Evolutionary conservation across 2,888 invertebrate genomes (phyloP), one percentile per base, ranked within the genome.

Genomic region (Linnaemya vulpina): DNA sequence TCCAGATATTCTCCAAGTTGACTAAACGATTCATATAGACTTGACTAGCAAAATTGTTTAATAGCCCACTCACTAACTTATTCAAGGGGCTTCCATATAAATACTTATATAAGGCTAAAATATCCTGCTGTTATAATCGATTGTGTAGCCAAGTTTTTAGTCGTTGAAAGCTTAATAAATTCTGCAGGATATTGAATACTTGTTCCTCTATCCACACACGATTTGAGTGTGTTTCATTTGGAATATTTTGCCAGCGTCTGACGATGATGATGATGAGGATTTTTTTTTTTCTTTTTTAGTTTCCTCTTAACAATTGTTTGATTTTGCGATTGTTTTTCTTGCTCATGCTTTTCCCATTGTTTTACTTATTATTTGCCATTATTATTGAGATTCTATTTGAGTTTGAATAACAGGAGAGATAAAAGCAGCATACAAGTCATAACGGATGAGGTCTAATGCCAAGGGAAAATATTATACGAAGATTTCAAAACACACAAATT

Each of bases 361-460:
- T 65, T 76, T 30, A 71, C 63, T 17, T 71, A 71, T 82, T 76
- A 82, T 82, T 82, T 82, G 76, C 76, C 62, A 49, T 76, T 82
- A 81, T 53, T 68, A 82, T 82, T 71, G 82, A 38, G 38, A 76
- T 76, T 55, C 30, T 76, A 40, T 82, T 76, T 76, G 76, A 82
- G 55, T 82, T 71, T 38, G 70, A 55, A 65, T 70, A 46, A 55
- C 51, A 71, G n/a, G 9, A 58, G 40, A 35, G 51, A 60, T 17
- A 43, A 55, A 43, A 30, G 5, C n/a, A 71, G 13, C 62, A 65
- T 11, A 67, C 10, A 49, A 73, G n/a, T 30, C 62, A 70, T 65
- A 62, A 35, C n/a, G 17, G 40, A 65, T 51, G 46, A 58, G 58
- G 73, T 65, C n/a, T 55, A 9, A 62, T 67, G 17, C 38, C 65